Evolutionary conservation across 1,140 invertebrate genomes (phyloP), one percentile per base, ranked within the genome.

Genomic region (Leptonema lineaticorne): DNA sequence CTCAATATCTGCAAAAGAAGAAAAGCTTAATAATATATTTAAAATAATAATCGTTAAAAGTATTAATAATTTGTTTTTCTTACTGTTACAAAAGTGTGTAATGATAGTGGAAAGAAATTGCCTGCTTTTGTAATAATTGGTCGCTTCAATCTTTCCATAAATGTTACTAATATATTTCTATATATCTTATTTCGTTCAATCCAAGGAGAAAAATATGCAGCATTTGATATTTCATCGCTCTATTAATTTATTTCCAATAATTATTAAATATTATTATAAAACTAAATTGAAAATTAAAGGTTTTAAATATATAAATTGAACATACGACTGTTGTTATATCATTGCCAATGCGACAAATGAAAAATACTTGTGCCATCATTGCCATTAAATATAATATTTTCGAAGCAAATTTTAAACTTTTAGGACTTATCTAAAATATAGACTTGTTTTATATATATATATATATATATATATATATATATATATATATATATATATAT

Each of bases 331-430:
- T 33, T 30, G 71, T 64, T 53, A 78, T 70, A 33, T 76, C 70
- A 59, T 75, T 75, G 41, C 76, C 76, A 64, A 71, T 75, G 33
- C 74, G 71, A 63, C 76, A 78, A 56, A 76, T 77, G 16, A 76
- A 71, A 74, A 76, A 76, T 63, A 78, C 64, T 74, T 78, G 73
- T 4, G 63, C 66, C 37, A 78, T 5, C 72, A 78, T 77, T n/a
- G 71, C 72, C 4, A 66, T 45, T 11, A 74, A 62, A 50, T 77
- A 76, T 0, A 66, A 50, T 22, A 65, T 24, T 41, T 74, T 63
- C 8, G 72, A 66, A 2, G 63, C 29, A 65, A 74, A 74, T 50
- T 74, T 72, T 9, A 74, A 29, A 68, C 69, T 74, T 1, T 59
- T 37, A 9, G 73, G 53, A 41, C 58, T 45, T 20, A 74, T 69